Conservation (phyloP, 2,797 vertebrate genomes). For the Acipenser transmontanus region DNA sequence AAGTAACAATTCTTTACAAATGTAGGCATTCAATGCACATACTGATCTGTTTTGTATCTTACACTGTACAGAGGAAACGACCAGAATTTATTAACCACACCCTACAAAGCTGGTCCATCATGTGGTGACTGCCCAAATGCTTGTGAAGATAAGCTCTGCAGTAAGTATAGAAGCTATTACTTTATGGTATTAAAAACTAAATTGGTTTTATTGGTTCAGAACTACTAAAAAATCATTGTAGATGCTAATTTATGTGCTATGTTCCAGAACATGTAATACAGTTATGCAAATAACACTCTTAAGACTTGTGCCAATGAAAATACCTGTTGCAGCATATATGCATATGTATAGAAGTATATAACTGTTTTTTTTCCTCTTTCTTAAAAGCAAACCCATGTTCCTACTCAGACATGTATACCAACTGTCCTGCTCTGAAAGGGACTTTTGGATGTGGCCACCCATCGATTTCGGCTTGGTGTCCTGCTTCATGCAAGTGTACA, state of each 20-base stretch:
- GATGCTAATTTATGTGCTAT: too few species aligned
- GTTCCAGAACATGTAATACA: too few species aligned
- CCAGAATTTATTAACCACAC: conserved; percentile 22
- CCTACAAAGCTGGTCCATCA: conserved; percentile 49
- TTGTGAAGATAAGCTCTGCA: conserved; percentile 60
- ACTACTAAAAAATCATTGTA: too few species aligned
- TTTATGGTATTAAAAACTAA: too few species aligned
- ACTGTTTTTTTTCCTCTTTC: background rate
- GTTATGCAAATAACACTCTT: conserved; percentile 1
- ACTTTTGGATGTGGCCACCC: conserved; percentile 19
- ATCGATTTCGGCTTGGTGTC: conserved; percentile 28
- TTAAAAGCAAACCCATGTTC: conserved; percentile 37
- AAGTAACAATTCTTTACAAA: too few species aligned
- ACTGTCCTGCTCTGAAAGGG: conserved; percentile 29
- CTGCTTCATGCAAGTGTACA: conserved; percentile 37
- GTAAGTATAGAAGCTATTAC: conserved; percentile 34
- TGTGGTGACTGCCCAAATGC: conserved; percentile 56
- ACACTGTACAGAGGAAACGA: conserved; percentile 58
- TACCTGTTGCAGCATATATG: background rate
- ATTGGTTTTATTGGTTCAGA: too few species aligned
- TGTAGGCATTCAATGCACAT: too few species aligned
- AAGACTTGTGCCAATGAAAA: conserved; percentile 24
- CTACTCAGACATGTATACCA: conserved; percentile 26
- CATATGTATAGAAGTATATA: background rate
- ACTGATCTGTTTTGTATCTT: too few species aligned